Evolutionary conservation across 2,797 vertebrate genomes (phyloP).

Genomic region (Scyliorhinus canicula): DNA sequence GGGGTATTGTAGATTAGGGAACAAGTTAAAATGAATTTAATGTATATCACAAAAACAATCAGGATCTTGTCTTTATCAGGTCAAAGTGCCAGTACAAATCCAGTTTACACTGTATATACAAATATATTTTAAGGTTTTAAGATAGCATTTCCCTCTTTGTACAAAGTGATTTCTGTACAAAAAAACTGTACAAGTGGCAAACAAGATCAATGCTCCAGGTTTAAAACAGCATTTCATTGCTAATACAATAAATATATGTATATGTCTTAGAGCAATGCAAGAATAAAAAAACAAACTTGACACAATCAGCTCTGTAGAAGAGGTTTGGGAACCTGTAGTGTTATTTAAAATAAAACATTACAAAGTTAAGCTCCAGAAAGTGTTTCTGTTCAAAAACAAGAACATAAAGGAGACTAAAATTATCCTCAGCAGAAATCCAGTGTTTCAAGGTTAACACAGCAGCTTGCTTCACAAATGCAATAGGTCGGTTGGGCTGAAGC

Average conservation of each 20-base stretch:
- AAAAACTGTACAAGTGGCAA: slow-evolving; percentile 63
- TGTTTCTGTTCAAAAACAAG: slow-evolving; percentile 49
- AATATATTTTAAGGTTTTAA: not conserved
- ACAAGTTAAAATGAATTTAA: slow-evolving; percentile 24
- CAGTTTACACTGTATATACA: slow-evolving; percentile 24
- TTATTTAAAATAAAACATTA: slow-evolving; percentile 77
- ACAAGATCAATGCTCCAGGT: slow-evolving; percentile 77
- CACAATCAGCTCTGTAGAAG: slow-evolving; percentile 78
- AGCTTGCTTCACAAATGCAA: slow-evolving; percentile 58
- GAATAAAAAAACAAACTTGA: slow-evolving; percentile 83
- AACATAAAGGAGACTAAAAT: slow-evolving; percentile 62
- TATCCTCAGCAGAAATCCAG: slow-evolving; percentile 64
- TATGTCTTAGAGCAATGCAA: slow-evolving; percentile 83
- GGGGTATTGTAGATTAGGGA: not conserved
- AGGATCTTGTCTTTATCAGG: not conserved
- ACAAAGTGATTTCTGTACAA: slow-evolving; percentile 48
- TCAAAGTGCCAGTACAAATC: not conserved
- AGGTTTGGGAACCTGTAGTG: slow-evolving; percentile 73
- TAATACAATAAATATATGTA: slow-evolving; percentile 90
- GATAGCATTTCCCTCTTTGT: slow-evolving; percentile 38
- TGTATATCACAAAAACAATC: not conserved
- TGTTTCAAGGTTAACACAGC: slow-evolving; percentile 59
- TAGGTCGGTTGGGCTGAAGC: not conserved
- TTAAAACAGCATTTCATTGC: slow-evolving; percentile 98
- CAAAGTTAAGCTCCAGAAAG: slow-evolving; percentile 61